These are phyloP conservation scores for Ispidina picta DNA, from an alignment of 2,797 vertebrate species.

Conservation along the genomic window DNA sequence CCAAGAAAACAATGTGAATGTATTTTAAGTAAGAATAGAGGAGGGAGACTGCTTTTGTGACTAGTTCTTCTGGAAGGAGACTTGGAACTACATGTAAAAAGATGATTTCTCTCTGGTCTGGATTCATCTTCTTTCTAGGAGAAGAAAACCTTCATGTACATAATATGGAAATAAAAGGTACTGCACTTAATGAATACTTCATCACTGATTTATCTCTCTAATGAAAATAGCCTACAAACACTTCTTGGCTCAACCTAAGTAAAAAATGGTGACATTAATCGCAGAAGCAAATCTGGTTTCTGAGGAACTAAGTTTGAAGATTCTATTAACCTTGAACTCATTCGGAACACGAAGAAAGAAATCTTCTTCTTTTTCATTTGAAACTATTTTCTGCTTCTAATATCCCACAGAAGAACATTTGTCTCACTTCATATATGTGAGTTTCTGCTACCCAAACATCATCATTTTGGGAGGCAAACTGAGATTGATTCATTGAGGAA, in stretches of 20 bases:
- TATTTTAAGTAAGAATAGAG: background rate
- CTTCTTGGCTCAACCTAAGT: background rate
- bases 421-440: background rate
- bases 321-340: slow-evolving; percentile 5
- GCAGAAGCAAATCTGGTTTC: slow-evolving; percentile 2
- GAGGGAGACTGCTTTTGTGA: background rate
- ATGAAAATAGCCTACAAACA: slow-evolving; percentile 9
- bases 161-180: slow-evolving; percentile 1
- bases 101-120: background rate
- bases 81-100: background rate
- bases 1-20: background rate
- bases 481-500: background rate
- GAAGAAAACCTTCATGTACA: background rate
- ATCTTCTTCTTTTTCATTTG: background rate
- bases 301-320: background rate
- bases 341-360: background rate
- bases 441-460: background rate
- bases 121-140: background rate
- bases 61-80: background rate
- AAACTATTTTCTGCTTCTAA: background rate
- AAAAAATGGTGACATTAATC: background rate
- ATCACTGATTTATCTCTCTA: background rate
- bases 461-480: background rate
- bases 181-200: slow-evolving; percentile 6
- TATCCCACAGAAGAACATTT: background rate